These are phyloP conservation scores for Penaeus indicus DNA, from an alignment of 1,140 invertebrate species.

Conservation along the genomic window DNA sequence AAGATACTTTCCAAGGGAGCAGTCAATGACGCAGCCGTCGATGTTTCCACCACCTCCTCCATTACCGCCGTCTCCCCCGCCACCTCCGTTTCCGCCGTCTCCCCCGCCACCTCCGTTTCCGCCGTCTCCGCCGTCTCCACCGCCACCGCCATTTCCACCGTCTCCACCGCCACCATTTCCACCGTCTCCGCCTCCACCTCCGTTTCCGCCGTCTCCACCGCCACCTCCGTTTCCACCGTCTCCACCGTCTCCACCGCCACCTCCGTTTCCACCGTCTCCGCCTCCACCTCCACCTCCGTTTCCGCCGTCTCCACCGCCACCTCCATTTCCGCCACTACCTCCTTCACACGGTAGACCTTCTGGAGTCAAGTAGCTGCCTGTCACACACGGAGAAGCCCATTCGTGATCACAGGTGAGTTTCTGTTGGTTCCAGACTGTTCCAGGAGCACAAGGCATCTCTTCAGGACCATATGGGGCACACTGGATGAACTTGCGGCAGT, in stretches of 20 bases:
- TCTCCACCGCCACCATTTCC: not conserved
- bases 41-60: constrained; percentile 21
- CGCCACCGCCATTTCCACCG: not conserved
- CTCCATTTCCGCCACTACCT: not conserved
- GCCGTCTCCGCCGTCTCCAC: not conserved
- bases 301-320: not conserved
- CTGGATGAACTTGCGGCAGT: constrained; percentile 58
- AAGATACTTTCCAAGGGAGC: not conserved
- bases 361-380: not conserved
- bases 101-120: constrained; percentile 11
- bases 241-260: constrained; percentile 10
- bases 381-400: not conserved
- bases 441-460: constrained; percentile 35
- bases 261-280: not conserved
- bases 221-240: constrained; percentile 5
- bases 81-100: too few relatives aligned
- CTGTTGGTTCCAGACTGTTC: not conserved
- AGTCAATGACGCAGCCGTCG: not conserved
- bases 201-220: not conserved
- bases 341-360: constrained; percentile 31
- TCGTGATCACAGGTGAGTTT: not conserved
- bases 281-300: not conserved
- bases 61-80: not conserved
- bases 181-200: not conserved
- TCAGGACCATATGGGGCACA: constrained; percentile 50